These are phyloP conservation scores for Sebastes steindachneri DNA, from an alignment of 2,797 vertebrate genomes.

Conservation along the genomic window DNA sequence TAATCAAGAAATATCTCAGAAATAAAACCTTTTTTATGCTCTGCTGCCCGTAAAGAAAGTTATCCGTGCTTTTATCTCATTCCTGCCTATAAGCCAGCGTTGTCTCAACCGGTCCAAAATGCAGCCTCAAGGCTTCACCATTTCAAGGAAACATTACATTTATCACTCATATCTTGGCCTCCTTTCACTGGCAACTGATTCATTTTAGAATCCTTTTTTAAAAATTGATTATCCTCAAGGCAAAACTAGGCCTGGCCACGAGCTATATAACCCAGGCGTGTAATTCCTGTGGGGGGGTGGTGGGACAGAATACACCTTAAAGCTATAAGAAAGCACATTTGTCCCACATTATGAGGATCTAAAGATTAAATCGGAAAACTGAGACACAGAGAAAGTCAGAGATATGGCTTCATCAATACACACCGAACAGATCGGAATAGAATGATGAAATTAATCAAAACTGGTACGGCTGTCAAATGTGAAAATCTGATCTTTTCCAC, in stretches of 20 bases:
- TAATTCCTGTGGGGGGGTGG: constrained; percentile 10
- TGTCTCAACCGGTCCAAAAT: constrained; percentile 11
- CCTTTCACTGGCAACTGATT: constrained; percentile 35
- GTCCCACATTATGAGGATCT: not conserved
- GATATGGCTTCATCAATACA: not conserved
- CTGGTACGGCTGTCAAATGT: not conserved
- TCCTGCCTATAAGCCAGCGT: not conserved
- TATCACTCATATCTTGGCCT: constrained; percentile 22
- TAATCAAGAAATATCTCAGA: not conserved
- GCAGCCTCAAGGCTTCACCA: not conserved
- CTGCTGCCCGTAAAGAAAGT: not conserved
- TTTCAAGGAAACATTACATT: constrained; percentile 14
- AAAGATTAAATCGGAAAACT: not conserved
- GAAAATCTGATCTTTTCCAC: not conserved
- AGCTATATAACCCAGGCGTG: constrained; percentile 22
- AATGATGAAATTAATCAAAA: not conserved
- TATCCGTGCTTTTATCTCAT: constrained; percentile 1
- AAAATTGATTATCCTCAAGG: constrained; percentile 52
- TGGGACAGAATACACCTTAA: constrained; percentile 34
- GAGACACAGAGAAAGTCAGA: not conserved
- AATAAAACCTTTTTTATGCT: not conserved
- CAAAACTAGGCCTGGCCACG: constrained; percentile 36
- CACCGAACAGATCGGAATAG: not conserved
- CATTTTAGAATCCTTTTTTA: constrained; percentile 34
- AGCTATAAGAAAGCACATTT: constrained; percentile 31